Percentiles rank a stretch among this genome's conserved stretches.
phyloP scores from a whole-genome alignment of 2,113 vertebrate species.

The Nerophis lumbriciformis region DNA sequence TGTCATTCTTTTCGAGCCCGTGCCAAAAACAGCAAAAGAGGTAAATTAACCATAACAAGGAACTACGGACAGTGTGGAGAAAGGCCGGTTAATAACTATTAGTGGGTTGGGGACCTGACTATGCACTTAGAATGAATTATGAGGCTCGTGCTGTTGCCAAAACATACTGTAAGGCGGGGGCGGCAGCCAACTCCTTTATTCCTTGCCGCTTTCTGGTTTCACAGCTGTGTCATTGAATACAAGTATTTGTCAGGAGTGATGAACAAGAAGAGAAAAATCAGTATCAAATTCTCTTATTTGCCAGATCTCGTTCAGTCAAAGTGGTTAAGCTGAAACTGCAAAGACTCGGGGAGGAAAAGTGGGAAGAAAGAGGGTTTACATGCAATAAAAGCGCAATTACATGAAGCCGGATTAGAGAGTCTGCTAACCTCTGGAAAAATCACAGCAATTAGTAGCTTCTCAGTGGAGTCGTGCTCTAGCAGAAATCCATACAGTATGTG shows the following conservation, averaged over 20 bases:
- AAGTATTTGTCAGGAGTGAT: slow-evolving; percentile 5
- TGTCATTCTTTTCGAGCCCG: slow-evolving; percentile 6
- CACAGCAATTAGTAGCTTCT: slow-evolving; percentile 40
- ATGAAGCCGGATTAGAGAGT: neutral
- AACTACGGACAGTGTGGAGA: neutral
- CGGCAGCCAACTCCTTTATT: slow-evolving; percentile 3
- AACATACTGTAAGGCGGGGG: slow-evolving; percentile 16
- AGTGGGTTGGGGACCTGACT: slow-evolving; percentile 16
- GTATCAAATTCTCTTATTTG: slow-evolving; percentile 4
- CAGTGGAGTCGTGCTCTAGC: slow-evolving; percentile 30
- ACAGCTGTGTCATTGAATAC: slow-evolving; percentile 12
- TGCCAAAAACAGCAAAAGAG: slow-evolving; percentile 19
- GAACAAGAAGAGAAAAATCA: slow-evolving; percentile 2
- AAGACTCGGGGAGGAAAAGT: slow-evolving; percentile 8
- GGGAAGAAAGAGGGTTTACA: neutral
- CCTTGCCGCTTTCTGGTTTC: slow-evolving; percentile 17
- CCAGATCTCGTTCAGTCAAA: neutral
- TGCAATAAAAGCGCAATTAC: slow-evolving; percentile 6
- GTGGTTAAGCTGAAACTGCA: slow-evolving; percentile 26
- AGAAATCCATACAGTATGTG: slow-evolving; percentile 15
- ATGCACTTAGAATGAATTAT: slow-evolving; percentile 30
- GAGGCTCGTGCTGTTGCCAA: slow-evolving; percentile 35
- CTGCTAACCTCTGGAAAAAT: slow-evolving; percentile 41
- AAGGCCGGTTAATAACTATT: slow-evolving; percentile 35
- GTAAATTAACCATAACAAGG: slow-evolving; percentile 10